Evolutionary conservation across 2,888 invertebrate species (phyloP).

Genomic region (Meteorus colon): DNA sequence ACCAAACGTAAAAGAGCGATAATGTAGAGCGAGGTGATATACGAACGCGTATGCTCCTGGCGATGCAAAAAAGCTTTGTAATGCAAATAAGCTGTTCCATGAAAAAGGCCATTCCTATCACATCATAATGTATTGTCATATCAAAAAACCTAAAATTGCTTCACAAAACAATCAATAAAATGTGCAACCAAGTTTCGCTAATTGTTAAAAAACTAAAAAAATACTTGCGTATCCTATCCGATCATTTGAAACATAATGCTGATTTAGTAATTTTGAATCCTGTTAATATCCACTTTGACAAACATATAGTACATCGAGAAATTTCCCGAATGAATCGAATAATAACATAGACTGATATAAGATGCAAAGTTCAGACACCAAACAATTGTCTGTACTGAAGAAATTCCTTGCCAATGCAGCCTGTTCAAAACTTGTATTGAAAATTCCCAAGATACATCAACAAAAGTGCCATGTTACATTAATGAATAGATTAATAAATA

Average conservation of each 20-base stretch:
- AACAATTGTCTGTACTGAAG: background rate
- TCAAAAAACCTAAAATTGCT: background rate
- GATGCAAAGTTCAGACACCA: background rate
- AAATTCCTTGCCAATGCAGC: background rate
- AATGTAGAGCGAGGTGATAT: conserved; percentile 43
- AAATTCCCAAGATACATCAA: too few species aligned
- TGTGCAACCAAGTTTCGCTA: too few species aligned
- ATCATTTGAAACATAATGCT: too few species aligned
- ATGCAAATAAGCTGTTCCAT: conserved; percentile 59
- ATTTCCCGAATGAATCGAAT: background rate
- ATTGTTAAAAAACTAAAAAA: too few species aligned
- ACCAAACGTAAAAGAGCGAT: conserved; percentile 34
- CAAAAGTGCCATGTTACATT: too few species aligned
- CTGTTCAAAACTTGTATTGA: background rate
- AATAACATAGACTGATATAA: background rate
- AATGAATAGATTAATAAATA: too few species aligned
- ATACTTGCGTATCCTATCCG: too few species aligned
- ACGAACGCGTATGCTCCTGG: conserved; percentile 26
- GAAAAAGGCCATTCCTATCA: conserved; percentile 31
- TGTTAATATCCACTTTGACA: too few species aligned
- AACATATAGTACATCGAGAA: too few species aligned
- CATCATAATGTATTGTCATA: background rate
- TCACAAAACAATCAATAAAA: too few species aligned
- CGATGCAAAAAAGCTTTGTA: conserved; percentile 56
- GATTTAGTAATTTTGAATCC: too few species aligned